Percentiles rank a stretch among this genome's conserved stretches.
Conservation (phyloP, 2,888 invertebrate species). For the Tribolium freemani region DNA sequence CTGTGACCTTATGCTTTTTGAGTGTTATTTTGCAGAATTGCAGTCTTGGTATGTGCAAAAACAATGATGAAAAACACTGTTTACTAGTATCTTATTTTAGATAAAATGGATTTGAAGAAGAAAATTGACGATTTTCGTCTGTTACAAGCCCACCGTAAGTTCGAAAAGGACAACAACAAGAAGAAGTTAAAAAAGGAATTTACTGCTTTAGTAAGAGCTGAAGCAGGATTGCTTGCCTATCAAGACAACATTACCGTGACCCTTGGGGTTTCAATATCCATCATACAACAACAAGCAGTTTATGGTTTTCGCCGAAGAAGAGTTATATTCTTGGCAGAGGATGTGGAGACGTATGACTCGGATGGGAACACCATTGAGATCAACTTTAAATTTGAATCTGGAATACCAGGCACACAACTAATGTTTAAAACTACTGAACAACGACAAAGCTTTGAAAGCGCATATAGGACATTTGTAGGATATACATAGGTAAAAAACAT, state of each 20-base stretch:
- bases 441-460: not conserved
- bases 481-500: not conserved
- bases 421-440: slow-evolving; percentile 5
- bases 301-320: slow-evolving; percentile 12
- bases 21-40: too few species aligned
- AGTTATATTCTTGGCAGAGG: not conserved
- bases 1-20: too few species aligned
- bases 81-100: slow-evolving; percentile 6
- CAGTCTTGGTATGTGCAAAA: not conserved
- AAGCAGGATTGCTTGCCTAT: too few species aligned
- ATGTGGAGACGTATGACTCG: slow-evolving; percentile 13
- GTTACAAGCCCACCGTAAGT: slow-evolving; percentile 2
- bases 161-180: too few species aligned
- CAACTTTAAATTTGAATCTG: slow-evolving; percentile 1
- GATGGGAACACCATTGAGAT: slow-evolving; percentile 10
- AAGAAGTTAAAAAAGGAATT: not conserved
- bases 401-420: slow-evolving; percentile 3
- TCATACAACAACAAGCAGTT: slow-evolving; percentile 3
- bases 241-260: slow-evolving; percentile 8
- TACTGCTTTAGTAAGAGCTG: not conserved
- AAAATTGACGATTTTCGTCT: slow-evolving; percentile 8
- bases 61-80: not conserved
- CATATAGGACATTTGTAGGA: slow-evolving; percentile 10
- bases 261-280: slow-evolving; percentile 1
- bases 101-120: slow-evolving; percentile 8